These are phyloP conservation scores for Dusona sp. DNA, from an alignment of 2,888 invertebrate genomes.

Conservation along the genomic window DNA sequence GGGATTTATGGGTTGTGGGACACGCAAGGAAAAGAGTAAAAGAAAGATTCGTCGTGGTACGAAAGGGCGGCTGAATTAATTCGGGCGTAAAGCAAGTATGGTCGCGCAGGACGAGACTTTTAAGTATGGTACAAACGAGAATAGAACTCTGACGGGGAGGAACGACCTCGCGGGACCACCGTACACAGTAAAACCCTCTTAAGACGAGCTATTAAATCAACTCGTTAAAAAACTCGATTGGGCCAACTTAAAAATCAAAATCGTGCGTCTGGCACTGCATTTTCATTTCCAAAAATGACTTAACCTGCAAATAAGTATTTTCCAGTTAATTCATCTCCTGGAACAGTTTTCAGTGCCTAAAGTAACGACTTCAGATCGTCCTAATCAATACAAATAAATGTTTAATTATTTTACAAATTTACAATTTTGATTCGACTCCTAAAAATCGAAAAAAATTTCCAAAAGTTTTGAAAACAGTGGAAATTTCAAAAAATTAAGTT, in stretches of 20 bases:
- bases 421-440: too few relatives aligned
- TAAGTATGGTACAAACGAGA: slow-evolving; percentile 68
- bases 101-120: slow-evolving; percentile 63
- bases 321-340: not conserved
- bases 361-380: not conserved
- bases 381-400: too few relatives aligned
- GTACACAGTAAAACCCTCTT: slow-evolving; percentile 46
- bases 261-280: not conserved
- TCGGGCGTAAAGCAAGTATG: slow-evolving; percentile 57
- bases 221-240: not conserved
- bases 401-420: not conserved
- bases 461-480: not conserved
- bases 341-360: not conserved
- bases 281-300: not conserved
- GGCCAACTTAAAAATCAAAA: not conserved
- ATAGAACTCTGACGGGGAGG: slow-evolving; percentile 68
- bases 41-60: slow-evolving; percentile 47
- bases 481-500: not conserved
- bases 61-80: slow-evolving; percentile 58
- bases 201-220: not conserved
- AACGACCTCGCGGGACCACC: slow-evolving; percentile 68
- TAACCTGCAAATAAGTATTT: not conserved
- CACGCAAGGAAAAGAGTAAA: slow-evolving; percentile 10
- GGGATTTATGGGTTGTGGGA: not conserved
- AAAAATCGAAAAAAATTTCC: not conserved